Evolutionary conservation across 1,140 invertebrate species (phyloP).

Genomic region (Drosophila subobscura): DNA sequence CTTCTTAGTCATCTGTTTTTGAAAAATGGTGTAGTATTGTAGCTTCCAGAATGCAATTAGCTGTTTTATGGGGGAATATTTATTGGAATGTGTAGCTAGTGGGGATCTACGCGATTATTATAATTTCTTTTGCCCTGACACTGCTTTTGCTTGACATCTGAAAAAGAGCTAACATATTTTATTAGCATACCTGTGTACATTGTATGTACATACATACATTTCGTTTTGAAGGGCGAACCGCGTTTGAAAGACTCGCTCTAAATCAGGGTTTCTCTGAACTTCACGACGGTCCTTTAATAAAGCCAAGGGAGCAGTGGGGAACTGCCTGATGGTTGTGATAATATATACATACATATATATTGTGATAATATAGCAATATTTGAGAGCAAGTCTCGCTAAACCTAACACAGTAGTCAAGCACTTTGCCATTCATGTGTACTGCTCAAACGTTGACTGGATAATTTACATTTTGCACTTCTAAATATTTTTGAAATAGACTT

Average conservation of each 20-base stretch:
- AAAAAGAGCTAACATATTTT: no score
- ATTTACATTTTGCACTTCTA: conserved; percentile 76
- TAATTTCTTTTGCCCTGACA: no score
- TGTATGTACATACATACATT: no score
- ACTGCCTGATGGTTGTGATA: conserved; percentile 7
- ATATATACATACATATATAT: no score
- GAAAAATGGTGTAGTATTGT: conserved; percentile 4
- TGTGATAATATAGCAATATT: conserved; percentile 2
- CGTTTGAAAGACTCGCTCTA: no score
- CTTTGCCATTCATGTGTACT: conserved; percentile 33
- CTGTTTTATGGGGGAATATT: conserved; percentile 46
- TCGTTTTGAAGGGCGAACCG: no score
- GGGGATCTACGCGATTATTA: no score
- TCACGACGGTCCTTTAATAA: neutral
- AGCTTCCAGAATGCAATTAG: conserved; percentile 53
- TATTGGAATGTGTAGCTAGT: conserved; percentile 46
- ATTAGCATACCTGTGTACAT: no score
- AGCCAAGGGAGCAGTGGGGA: conserved; percentile 15
- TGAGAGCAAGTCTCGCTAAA: conserved; percentile 56
- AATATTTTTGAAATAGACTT: conserved; percentile 79
- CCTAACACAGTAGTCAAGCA: conserved; percentile 52
- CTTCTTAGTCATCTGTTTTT: conserved; percentile 16
- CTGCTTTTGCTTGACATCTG: no score
- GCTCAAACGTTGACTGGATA: conserved; percentile 54
- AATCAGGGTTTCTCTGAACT: no score